phyloP scores from a whole-genome alignment of 2,888 invertebrate species.

The Cephus spinipes region DNA sequence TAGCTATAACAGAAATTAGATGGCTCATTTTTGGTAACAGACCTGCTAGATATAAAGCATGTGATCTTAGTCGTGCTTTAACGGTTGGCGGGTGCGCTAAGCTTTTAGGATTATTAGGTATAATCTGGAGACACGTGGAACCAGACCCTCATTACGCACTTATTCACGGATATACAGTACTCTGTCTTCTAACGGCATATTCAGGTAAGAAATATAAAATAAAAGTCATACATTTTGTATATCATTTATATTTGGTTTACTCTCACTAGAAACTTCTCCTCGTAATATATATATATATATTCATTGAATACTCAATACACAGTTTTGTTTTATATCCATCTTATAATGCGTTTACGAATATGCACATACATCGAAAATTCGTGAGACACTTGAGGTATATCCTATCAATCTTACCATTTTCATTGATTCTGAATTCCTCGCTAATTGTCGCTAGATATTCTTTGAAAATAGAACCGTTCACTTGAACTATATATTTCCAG shows the following conservation, averaged over 20 bases:
- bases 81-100: conserved; percentile 61
- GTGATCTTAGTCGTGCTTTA: conserved; percentile 50
- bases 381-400: background rate
- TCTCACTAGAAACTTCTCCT: background rate
- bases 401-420: background rate
- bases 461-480: background rate
- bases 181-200: conserved; percentile 75
- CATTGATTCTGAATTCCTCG: background rate
- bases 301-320: background rate
- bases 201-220: conserved; percentile 68
- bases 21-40: conserved; percentile 43
- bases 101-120: conserved; percentile 56
- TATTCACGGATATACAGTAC: conserved; percentile 74
- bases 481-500: conserved; percentile 62
- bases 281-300: background rate
- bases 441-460: background rate
- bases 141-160: conserved; percentile 63
- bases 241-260: background rate
- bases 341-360: background rate
- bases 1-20: conserved; percentile 51
- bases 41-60: conserved; percentile 46
- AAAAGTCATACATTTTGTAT: background rate
- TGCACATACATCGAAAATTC: background rate
- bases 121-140: conserved; percentile 58
- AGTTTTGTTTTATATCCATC: background rate